Evolutionary conservation across 2,888 invertebrate genomes (phyloP).

Genomic region (Eubasilissa splendida): DNA sequence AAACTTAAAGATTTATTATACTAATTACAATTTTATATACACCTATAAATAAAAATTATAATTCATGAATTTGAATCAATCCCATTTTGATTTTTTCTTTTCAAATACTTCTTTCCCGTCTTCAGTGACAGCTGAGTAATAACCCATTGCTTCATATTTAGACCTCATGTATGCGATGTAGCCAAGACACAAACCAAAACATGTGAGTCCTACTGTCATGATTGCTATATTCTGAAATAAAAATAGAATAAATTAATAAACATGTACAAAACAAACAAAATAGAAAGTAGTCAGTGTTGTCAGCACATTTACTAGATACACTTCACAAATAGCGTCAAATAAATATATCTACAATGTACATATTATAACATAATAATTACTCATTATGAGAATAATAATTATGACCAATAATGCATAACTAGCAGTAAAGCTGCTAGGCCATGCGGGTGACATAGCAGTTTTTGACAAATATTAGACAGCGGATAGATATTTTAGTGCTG

Average conservation of each 20-base stretch:
- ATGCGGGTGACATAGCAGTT: too few relatives aligned
- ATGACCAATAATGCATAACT: too few relatives aligned
- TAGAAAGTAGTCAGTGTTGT: neutral
- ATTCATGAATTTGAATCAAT: conserved; percentile 63
- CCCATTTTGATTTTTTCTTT: conserved; percentile 87
- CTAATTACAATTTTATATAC: conserved; percentile 18
- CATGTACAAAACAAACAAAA: neutral
- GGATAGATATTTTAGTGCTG: too few relatives aligned
- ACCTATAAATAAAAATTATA: neutral
- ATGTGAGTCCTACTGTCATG: conserved; percentile 86
- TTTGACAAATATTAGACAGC: too few relatives aligned
- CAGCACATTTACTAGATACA: neutral
- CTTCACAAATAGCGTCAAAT: neutral
- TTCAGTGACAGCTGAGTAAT: conserved; percentile 84
- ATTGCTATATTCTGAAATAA: conserved; percentile 85
- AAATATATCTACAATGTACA: neutral
- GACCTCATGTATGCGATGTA: conserved; percentile 90
- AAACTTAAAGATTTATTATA: conserved; percentile 8
- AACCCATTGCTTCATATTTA: conserved; percentile 85
- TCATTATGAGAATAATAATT: too few relatives aligned
- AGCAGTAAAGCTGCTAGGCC: too few relatives aligned
- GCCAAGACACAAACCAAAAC: conserved; percentile 81
- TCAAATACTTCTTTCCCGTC: conserved; percentile 84
- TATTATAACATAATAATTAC: too few relatives aligned
- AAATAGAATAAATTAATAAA: conserved; percentile 10